Base-by-base conservation (phyloP, 2,113 vertebrate genomes). In the Stictonetta naevosa region DNA sequence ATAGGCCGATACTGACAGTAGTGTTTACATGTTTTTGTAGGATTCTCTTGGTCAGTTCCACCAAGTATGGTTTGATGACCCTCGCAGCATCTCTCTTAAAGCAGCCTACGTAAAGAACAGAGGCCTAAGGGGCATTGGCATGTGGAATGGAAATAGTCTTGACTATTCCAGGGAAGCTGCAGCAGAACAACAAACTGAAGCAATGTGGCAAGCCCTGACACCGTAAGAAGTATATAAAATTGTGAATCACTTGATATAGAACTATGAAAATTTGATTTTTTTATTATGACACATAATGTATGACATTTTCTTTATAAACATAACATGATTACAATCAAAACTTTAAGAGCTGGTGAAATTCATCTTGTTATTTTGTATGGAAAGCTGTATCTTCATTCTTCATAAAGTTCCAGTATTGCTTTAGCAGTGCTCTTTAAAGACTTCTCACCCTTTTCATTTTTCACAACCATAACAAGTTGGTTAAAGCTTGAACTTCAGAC, bases 1-100 rank as follows among this genome's bases (percentile, higher is more conserved):
- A 23, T 29, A 50, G 8, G 17, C 50, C 18, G 16, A 36, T 80
- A 48, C 29, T 89, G 81, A 92, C 2, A 6, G 4, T 10, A 8
- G 13, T 40, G 8, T 84, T 77, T 15, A 31, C 83, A 77, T 75
- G 22, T 55, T 94, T 94, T 66, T 86, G 60, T 92, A 99, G 99
- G 98, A 99, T 88, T 34, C 95, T 81, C 11, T 74, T 26, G 99
- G 98, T 56, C 92, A 83, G 17, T 97, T 98, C 59, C 99, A 99
- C 97, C 99, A 99, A 94, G 98, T 99, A 8, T 99, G 99, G 99
- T 99, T 98, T 60, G 99, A 99, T 72, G 98, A 99, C 83, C 98
- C 99, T 16, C 95, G 91, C 73, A 99, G 99, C 95, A 98, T 99
- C 93, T 98, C 98, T 92, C 94, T 98, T 52, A 99, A 99, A 97